These are phyloP conservation scores for Rhabdophis nuchalis DNA, from an alignment of 2,797 vertebrate genomes.

Conservation along the genomic window DNA sequence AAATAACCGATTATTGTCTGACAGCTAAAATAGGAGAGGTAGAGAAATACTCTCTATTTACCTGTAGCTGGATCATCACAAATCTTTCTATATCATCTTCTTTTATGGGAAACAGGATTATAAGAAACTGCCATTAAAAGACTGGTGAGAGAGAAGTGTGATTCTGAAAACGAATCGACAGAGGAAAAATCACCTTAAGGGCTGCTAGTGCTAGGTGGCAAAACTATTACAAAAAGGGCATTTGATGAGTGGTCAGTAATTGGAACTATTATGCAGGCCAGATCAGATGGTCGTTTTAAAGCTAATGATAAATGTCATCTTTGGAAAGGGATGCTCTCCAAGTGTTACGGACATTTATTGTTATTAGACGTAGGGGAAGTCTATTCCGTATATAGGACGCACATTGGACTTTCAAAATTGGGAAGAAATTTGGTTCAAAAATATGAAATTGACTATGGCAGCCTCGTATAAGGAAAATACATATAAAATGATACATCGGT, in stretches of 20 bases:
- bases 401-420: too few relatives aligned
- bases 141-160: constrained; percentile 49
- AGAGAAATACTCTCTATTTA: neutral
- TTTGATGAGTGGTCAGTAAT: constrained; percentile 55
- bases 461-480: too few relatives aligned
- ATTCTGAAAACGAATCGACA: constrained; percentile 50
- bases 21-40: neutral
- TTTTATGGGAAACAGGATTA: constrained; percentile 42
- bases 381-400: too few relatives aligned
- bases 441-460: too few relatives aligned
- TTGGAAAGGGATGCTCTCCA: too few relatives aligned
- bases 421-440: too few relatives aligned
- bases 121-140: constrained; percentile 44
- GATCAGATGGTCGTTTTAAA: constrained; percentile 22
- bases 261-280: constrained; percentile 51
- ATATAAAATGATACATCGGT: too few relatives aligned
- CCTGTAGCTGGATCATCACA: constrained; percentile 49
- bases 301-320: constrained; percentile 54
- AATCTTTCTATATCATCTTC: constrained; percentile 39
- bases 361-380: too few relatives aligned
- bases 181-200: constrained; percentile 51
- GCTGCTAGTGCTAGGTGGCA: constrained; percentile 41
- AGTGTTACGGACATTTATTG: too few relatives aligned
- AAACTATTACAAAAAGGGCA: constrained; percentile 54
- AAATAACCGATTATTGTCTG: constrained; percentile 26